Base-by-base conservation (phyloP, 2,113 vertebrate genomes). In the Ctenomys sociabilis region DNA sequence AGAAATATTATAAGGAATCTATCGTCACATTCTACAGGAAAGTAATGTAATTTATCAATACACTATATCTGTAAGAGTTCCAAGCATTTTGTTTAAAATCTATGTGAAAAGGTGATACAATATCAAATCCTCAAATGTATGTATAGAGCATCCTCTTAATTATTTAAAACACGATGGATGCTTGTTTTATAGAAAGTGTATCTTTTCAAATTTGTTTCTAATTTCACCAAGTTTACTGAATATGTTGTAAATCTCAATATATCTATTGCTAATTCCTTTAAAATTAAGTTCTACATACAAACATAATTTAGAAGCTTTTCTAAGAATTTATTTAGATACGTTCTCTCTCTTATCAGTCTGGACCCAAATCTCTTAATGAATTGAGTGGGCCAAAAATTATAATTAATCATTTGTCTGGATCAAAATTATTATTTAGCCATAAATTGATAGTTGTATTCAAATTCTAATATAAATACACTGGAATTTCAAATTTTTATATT, bases 401-500 rank as follows among this genome's bases (percentile, higher is more conserved):
- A 93, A 37, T 95, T 92, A 84, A 89, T 94, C 66, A 10, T 95
- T 97, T 96, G 49, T 35, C 61, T 85, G 78, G 66, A 59, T 95
- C 93, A 96, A 78, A 35, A 54, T 95, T 95, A 86, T 85, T 96
- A 97, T 98, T 92, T 97, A 93, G 35, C 75, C 9, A 14, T 37
- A 49, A 68, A 78, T 28, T 91, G 1, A 84, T 88, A 77, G 95
- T 40, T 88, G 49, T 88, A 95, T 96, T 97, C 4, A 13, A 73
- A 83, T 72, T 93, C 93, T 21, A 88, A 88, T 3, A 32, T 40
- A 92, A 85, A 96, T 83, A 96, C 59, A 92, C n/a, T 95, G 32
- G 78, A 95, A 97, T 96, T 97, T 96, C 95, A 97, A 87, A 98
- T 28, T 89, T 90, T 96, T 97, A 81, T 70, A 85, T 91, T 93